Evolutionary conservation across 2,888 invertebrate species (phyloP).

Genomic region (Phymatocera aterrima): DNA sequence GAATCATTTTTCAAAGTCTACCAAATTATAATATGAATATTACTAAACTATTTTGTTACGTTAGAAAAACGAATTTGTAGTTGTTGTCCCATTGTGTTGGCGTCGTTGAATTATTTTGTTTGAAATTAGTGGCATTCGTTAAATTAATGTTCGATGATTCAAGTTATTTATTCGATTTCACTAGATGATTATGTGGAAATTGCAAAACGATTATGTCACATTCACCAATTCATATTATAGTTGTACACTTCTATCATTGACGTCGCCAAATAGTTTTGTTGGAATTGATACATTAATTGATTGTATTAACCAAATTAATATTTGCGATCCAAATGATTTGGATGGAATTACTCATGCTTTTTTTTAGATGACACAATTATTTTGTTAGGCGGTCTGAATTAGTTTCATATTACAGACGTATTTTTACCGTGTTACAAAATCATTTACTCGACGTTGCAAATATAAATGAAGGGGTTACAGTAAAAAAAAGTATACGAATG

Average conservation of each 20-base stretch:
- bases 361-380: slow-evolving; percentile 1
- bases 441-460: not conserved
- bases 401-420: not conserved
- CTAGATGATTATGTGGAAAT: not conserved
- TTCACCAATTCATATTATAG: not conserved
- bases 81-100: not conserved
- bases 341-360: not conserved
- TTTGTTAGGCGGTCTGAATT: not conserved
- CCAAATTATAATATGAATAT: slow-evolving; percentile 3
- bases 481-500: not conserved
- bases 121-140: not conserved
- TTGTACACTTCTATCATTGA: not conserved
- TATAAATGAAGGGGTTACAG: not conserved
- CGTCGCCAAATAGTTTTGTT: slow-evolving; percentile 10
- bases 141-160: not conserved
- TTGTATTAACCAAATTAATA: not conserved
- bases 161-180: not conserved
- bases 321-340: slow-evolving; percentile 8
- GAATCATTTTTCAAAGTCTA: not conserved
- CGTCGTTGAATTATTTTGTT: not conserved
- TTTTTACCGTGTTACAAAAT: not conserved
- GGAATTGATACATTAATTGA: not conserved
- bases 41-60: not conserved
- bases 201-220: not conserved
- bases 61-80: not conserved